phyloP scores from a whole-genome alignment of 2,888 invertebrate species.

The Amphipyra tragopoginis region DNA sequence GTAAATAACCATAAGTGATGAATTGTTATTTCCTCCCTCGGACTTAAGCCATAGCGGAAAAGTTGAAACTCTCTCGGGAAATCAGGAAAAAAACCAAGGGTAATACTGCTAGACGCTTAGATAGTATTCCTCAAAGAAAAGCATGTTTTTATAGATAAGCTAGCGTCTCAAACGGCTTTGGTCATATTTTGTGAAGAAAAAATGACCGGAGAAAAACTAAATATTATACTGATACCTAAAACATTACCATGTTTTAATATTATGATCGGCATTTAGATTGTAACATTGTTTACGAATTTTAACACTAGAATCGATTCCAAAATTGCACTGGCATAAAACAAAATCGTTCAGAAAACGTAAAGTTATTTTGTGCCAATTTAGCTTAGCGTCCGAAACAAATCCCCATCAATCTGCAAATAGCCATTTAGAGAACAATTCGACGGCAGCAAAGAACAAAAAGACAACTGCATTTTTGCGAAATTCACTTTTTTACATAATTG shows the following conservation, averaged over 20 bases:
- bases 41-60: not conserved
- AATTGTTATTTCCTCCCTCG: not conserved
- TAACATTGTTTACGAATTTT: too few species aligned
- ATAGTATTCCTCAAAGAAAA: not conserved
- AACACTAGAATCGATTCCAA: not conserved
- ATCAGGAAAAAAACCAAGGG: conserved; percentile 8
- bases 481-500: too few species aligned
- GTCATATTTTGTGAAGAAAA: not conserved
- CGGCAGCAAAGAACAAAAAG: too few species aligned
- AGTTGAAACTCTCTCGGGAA: conserved; percentile 11
- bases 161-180: not conserved
- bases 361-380: conserved; percentile 40
- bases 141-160: not conserved
- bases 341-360: conserved; percentile 28
- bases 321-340: not conserved
- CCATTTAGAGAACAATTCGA: conserved; percentile 50
- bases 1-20: not conserved
- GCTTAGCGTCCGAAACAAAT: conserved; percentile 36
- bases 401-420: conserved; percentile 41
- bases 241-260: too few species aligned
- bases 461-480: too few species aligned
- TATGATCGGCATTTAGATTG: too few species aligned
- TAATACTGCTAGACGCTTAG: not conserved
- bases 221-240: not conserved
- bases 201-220: not conserved